Evolutionary conservation across 2,797 vertebrate species (phyloP).

Genomic region (Hafferia zeledoni): DNA sequence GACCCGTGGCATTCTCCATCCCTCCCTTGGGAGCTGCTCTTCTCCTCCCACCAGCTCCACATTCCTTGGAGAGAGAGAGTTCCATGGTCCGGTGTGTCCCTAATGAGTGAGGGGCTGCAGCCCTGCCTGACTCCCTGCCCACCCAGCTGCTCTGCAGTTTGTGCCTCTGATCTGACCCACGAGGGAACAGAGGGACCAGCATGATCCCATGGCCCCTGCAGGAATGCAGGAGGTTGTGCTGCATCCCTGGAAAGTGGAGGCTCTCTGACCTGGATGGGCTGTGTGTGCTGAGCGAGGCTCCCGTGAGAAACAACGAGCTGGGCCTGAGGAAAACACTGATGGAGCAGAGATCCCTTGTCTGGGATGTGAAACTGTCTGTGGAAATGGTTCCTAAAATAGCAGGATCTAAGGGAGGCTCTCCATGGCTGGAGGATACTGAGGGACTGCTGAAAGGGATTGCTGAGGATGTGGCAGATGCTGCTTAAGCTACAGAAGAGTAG

Average conservation of each 20-base stretch:
- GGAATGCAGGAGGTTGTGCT: background rate
- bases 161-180: background rate
- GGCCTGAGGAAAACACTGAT: background rate
- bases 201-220: background rate
- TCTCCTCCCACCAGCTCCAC: too few species aligned
- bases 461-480: background rate
- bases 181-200: background rate
- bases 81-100: too few species aligned
- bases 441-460: background rate
- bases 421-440: background rate
- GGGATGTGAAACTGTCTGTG: background rate
- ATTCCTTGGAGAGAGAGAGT: too few species aligned
- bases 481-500: background rate
- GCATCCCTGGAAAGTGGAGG: background rate
- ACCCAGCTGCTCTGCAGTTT: background rate
- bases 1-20: too few species aligned
- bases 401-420: background rate
- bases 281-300: rapidly evolving
- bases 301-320: background rate
- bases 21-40: too few species aligned
- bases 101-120: too few species aligned
- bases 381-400: background rate
- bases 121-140: too few species aligned
- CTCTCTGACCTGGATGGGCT: rapidly evolving
- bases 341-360: background rate